These are phyloP conservation scores for Eulacestoma nigropectus DNA, from an alignment of 2,113 vertebrate species.

Conservation along the genomic window DNA sequence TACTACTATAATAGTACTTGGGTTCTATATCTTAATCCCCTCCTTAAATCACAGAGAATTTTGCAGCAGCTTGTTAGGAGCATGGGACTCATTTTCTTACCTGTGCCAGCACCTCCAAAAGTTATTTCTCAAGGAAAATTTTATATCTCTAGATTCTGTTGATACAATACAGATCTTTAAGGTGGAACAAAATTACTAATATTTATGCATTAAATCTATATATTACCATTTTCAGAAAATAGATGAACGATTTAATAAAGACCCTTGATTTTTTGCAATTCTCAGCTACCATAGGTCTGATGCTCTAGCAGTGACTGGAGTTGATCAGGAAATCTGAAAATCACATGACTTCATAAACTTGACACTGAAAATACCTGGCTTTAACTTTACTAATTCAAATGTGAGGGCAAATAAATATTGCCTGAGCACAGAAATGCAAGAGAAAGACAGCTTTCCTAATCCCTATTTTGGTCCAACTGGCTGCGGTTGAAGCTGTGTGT, in stretches of 20 bases:
- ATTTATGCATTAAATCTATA: neutral
- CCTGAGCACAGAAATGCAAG: conserved; percentile 30
- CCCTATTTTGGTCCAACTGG: neutral
- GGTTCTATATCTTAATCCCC: neutral
- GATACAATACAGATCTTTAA: neutral
- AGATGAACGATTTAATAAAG: neutral
- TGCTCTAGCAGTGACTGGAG: neutral
- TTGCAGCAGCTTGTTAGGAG: neutral
- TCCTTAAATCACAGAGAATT: neutral
- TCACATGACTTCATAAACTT: neutral
- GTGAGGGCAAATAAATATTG: conserved; percentile 12
- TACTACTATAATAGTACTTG: neutral
- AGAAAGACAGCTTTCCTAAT: neutral
- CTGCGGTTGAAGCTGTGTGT: neutral
- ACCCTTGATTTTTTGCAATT: neutral
- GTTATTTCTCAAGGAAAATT: neutral
- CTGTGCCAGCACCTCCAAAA: neutral
- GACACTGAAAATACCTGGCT: neutral
- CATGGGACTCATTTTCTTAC: neutral
- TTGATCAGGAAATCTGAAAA: neutral
- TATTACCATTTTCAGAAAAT: neutral
- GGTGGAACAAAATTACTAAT: neutral
- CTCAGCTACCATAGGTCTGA: neutral
- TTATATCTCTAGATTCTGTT: neutral
- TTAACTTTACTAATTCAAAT: neutral